Conservation (phyloP, 1,140 invertebrate species). For the Pseudomyrmex pallidus region DNA sequence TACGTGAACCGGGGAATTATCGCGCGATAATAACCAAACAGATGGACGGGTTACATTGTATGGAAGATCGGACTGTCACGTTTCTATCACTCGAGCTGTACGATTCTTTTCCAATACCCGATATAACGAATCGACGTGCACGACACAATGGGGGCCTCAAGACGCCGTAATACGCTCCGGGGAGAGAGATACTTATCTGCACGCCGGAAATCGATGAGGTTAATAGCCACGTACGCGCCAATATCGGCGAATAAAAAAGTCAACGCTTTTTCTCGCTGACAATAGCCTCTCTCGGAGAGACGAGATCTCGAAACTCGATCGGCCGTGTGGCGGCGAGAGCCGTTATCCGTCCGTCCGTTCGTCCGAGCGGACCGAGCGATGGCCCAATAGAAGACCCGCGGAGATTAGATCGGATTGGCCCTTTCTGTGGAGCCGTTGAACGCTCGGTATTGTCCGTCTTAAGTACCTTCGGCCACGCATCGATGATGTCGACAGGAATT, state of each 20-base stretch:
- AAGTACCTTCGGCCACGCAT: conserved; percentile 46
- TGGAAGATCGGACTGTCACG: conserved; percentile 1
- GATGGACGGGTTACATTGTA: not conserved
- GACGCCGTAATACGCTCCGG: conserved; percentile 11
- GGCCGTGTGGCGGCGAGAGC: conserved; percentile 13
- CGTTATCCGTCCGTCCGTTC: conserved; percentile 39
- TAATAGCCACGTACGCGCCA: conserved; percentile 45
- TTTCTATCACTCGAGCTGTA: not conserved
- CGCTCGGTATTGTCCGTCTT: conserved; percentile 52
- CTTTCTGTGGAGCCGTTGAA: conserved; percentile 52
- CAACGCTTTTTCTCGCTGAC: conserved; percentile 24
- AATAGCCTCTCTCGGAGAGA: conserved; percentile 1
- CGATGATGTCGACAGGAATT: conserved; percentile 32
- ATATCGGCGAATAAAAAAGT: conserved; percentile 29
- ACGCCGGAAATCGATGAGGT: conserved; percentile 27
- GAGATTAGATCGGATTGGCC: conserved; percentile 57
- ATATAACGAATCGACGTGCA: not conserved
- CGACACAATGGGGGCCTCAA: not conserved
- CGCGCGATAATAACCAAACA: conserved; percentile 7
- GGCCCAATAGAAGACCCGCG: conserved; percentile 26
- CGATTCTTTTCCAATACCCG: conserved; percentile 14
- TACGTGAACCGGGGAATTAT: not conserved
- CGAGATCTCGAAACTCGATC: conserved; percentile 49
- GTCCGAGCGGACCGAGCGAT: conserved; percentile 1
- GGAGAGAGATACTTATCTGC: conserved; percentile 29